Evolutionary conservation across 2,888 invertebrate species (phyloP).

Genomic region (Meteorus colon): DNA sequence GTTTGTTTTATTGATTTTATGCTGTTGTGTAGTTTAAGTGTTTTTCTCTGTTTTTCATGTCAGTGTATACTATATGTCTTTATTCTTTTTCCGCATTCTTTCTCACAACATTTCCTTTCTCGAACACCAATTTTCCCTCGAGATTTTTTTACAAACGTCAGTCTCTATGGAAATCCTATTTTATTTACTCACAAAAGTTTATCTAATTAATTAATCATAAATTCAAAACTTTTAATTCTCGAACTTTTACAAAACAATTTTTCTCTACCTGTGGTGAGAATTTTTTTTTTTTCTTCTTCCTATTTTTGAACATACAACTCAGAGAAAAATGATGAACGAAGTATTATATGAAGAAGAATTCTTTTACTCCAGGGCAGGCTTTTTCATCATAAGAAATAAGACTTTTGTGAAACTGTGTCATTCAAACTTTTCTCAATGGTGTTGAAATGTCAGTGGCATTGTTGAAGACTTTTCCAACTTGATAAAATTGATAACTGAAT

Average conservation of each 20-base stretch:
- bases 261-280: background rate
- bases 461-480: background rate
- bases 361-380: background rate
- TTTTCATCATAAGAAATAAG: background rate
- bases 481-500: background rate
- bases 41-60: background rate
- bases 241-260: background rate
- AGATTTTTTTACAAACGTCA: background rate
- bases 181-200: background rate
- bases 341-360: background rate
- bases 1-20: conserved; percentile 25
- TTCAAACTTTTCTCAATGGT: background rate
- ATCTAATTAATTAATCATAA: background rate
- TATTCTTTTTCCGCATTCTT: background rate
- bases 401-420: background rate
- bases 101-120: background rate
- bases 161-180: conserved; percentile 3
- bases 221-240: conserved; percentile 5
- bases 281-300: background rate
- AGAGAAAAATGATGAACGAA: background rate
- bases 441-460: background rate
- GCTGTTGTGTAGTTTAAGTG: background rate
- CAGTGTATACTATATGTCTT: background rate
- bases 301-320: background rate
- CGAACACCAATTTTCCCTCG: background rate